These are phyloP conservation scores for Bubo blakistoni DNA, from an alignment of 2,113 vertebrate species.

Conservation along the genomic window DNA sequence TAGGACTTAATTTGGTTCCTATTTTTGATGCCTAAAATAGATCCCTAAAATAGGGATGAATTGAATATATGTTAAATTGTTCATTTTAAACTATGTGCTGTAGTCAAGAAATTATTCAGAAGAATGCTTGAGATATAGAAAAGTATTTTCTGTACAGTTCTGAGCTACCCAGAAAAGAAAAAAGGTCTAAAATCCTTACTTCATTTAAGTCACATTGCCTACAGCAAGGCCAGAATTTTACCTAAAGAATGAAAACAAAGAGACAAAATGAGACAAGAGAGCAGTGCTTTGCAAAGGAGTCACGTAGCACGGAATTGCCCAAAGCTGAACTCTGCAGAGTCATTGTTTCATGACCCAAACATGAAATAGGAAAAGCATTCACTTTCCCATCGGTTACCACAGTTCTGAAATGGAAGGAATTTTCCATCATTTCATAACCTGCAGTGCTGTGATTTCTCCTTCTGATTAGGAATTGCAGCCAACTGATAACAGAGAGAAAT, in stretches of 20 bases:
- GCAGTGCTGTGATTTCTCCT: slow-evolving; percentile 33
- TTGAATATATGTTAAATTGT: background rate
- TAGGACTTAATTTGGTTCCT: background rate
- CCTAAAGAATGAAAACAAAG: background rate
- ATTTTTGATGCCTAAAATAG: background rate
- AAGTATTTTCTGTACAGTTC: background rate
- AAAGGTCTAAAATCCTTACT: background rate
- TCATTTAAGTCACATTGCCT: background rate
- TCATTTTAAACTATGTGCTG: background rate
- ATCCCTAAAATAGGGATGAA: background rate
- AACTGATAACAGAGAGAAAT: slow-evolving; percentile 51
- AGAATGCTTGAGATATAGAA: background rate
- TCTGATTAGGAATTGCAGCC: slow-evolving; percentile 37
- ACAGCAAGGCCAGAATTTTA: background rate
- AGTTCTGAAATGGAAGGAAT: slow-evolving; percentile 33
- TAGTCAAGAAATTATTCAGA: background rate
- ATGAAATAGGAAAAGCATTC: background rate
- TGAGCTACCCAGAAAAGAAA: background rate
- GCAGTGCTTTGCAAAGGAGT: background rate
- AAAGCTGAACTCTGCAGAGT: background rate
- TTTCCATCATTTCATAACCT: slow-evolving; percentile 54
- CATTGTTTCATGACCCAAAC: background rate
- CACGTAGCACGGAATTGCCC: background rate
- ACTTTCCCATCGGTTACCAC: background rate
- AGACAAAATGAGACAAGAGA: background rate